Base-by-base conservation (phyloP, 2,888 invertebrate genomes). In the Heterodera filipjevi region DNA sequence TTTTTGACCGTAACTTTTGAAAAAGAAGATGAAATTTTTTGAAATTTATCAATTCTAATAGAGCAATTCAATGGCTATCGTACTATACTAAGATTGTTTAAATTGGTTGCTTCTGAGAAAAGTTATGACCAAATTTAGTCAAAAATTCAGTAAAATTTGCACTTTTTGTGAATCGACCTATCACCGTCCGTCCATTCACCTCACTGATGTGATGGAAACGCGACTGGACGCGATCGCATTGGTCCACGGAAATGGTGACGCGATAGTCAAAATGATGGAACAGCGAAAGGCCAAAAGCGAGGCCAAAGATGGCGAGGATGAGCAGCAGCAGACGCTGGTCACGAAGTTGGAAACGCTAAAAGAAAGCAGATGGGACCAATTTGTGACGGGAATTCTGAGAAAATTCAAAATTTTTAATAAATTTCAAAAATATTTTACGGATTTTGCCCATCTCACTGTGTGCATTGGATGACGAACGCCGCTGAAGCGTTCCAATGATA, bases 401-500 rank as follows among this genome's bases (percentile, higher is more conserved):
- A 39, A 0, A 39, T 1, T 39, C 12, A 39, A 39, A 12, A 33
- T 76, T 76, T 39, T n/a, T 27, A 76, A 66, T 12, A 46, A 66
- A 76, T 8, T 72, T 22, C 32, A 75, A 72, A 66, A 75, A 66
- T 14, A 44, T 32, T 27, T 39, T 30, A 14, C 22, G 10, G 33
- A 19, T 22, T 3, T 32, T 72, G 22, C 6, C n/a, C 6, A 16
- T 39, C 66, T 39, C 27, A 75, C 75, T 14, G 86, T 83, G 76
- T 86, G 86, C 79, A 87, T 86, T 19, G 87, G 87, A 30, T 82
- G 81, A 12, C 86, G 83, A 49, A 87, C 86, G 32, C 87, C 87
- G 81, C 82, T 84, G 59, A 86, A 86, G 77, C 87, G 81, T 78
- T 87, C 87, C 14, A 87, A 82, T 32, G 87, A 87, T n/a, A 87